Evolutionary conservation across 2,888 invertebrate species (phyloP), one percentile per base, ranked within the genome.

Genomic region (Nowickia ferox): DNA sequence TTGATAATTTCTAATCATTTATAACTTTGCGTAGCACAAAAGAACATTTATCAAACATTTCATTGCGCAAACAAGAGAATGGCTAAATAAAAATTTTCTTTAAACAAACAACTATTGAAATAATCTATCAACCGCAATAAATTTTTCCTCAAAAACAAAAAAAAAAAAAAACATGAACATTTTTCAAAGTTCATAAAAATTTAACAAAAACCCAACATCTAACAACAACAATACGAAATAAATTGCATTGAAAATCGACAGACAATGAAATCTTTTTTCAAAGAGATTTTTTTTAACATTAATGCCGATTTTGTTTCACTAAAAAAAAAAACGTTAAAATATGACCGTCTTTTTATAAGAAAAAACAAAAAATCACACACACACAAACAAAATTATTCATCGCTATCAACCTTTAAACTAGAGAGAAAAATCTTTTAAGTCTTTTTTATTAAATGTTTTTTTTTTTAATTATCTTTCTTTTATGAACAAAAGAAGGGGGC

Each of bases 51-150:
- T 38, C 76, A 57, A 77, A 57, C n/a, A 22, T 46, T 76, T 57
- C 40, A 57, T 44, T 55, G 66, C 55, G 15, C 15, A 11, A 57
- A 57, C 40, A 42, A 57, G 5, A 40, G 57, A 22, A 55, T n/a
- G n/a, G 6, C 5, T 15, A 40, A 40, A 19, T 13, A 44, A 22
- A 44, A 5, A 13, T 22, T 15, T 30, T 57, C 13, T 15, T 30
- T 66, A 53, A 66, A 76, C 79, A 87, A 87, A 87, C 81, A 57
- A 84, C 53, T 15, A 42, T 17, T 19, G n/a, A 13, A 63, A 61
- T 63, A 71, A 55, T 63, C 65, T 71, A 79, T 63, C 61, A 79
- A 79, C 79, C 79, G 79, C 79, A 79, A 63, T 71, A 15, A 79
- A 79, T 79, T 79, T 71, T 63, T 79, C 38, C 13, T 30, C 42